Base-by-base conservation (phyloP, 2,888 invertebrate species). In the Steinernema carpocapsae region DNA sequence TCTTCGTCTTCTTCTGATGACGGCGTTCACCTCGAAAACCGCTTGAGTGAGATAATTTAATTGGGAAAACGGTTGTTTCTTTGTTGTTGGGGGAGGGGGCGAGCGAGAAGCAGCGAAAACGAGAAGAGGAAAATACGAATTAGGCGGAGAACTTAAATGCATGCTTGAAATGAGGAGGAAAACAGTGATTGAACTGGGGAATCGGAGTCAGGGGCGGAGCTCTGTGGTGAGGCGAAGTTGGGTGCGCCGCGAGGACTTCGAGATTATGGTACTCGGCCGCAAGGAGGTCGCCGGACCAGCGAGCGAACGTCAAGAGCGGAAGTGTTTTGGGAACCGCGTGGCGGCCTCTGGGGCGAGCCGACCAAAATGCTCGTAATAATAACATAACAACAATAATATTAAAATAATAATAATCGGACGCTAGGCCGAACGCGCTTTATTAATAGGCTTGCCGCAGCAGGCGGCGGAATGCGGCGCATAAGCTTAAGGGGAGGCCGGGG, bases 211-310 rank as follows among this genome's bases (percentile, higher is more conserved):
- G 43, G 14, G 43, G 43, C 14, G 43, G 10, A 43, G 43, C 43
- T 7, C 43, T 7, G 43, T 7, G 14, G 43, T 43, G 14, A 43
- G 43, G 43, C 10, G 10, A 43, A 43, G 14, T 43, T 43, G 43
- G 43, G 7, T 43, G 43, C 43, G 14, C 43, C 14, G 7, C 10
- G 43, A 14, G 43, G 14, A 43, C 7, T 43, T 14, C 7, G 10
- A 43, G 43, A 43, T 43, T 51, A 56, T 26, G 56, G 56, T 56
- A 24, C 17, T 17, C 26, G 56, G n/a, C 51, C 51, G 6, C 51
- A 51, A 51, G 10, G 43, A 43, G 48, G 48, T 48, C 17, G n/a
- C 48, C 10, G 48, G 48, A 19, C 4, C 7, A 19, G 48, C n/a
- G n/a, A 14, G 4, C 22, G 24, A 19, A 1, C 22, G 22, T 2